These are phyloP conservation scores for Drosophila greeni DNA, from an alignment of 2,888 invertebrate genomes.

Conservation along the genomic window DNA sequence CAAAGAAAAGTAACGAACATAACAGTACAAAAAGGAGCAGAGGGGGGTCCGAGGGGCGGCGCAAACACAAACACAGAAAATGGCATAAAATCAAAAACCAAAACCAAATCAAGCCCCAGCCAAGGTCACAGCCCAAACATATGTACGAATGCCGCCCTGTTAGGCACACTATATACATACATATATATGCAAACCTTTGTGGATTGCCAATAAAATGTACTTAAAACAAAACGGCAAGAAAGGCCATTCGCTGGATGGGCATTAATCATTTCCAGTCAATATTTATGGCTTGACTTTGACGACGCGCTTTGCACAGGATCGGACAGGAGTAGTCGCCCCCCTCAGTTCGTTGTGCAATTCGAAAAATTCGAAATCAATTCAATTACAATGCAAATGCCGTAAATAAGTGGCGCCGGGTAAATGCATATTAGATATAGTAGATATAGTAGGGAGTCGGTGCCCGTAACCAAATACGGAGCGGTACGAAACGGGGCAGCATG, in stretches of 20 bases:
- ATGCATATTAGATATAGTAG: constrained; percentile 51
- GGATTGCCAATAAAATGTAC: constrained; percentile 52
- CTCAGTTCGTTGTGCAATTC: constrained; percentile 35
- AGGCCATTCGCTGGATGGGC: constrained; percentile 32
- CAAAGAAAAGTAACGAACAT: constrained; percentile 66
- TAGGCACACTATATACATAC: constrained; percentile 14
- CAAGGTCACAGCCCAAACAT: constrained; percentile 37
- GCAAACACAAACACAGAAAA: constrained; percentile 36
- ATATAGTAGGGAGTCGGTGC: constrained; percentile 4
- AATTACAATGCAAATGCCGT: constrained; percentile 60
- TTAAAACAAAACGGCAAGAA: constrained; percentile 52
- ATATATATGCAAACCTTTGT: constrained; percentile 24
- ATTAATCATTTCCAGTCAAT: constrained; percentile 47
- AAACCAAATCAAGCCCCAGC: constrained; percentile 43
- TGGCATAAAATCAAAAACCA: constrained; percentile 38
- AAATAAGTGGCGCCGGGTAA: constrained; percentile 47
- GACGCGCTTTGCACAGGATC: constrained; percentile 29
- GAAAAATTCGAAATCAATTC: constrained; percentile 33
- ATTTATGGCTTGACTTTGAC: constrained; percentile 43
- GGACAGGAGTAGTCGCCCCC: constrained; percentile 8
- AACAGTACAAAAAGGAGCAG: constrained; percentile 41
- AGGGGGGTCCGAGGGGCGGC: constrained; percentile 4
- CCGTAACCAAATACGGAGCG: constrained; percentile 62
- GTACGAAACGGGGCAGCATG: constrained; percentile 47
- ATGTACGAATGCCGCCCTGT: constrained; percentile 10